Conservation (phyloP, 2,888 invertebrate genomes). For the Cheilosia vulpina region DNA sequence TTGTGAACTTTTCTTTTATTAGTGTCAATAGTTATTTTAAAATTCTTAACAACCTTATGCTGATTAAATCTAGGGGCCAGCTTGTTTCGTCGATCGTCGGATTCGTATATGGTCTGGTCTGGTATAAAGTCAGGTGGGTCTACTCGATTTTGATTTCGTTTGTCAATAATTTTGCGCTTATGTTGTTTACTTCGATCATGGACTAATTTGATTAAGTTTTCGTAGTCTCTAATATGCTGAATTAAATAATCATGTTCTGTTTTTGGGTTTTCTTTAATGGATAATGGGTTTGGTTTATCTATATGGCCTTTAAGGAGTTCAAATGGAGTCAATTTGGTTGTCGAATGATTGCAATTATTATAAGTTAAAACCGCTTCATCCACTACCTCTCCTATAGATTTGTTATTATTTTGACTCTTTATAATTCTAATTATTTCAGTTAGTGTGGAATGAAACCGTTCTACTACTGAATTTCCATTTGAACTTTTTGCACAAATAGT, state of each 20-base stretch:
- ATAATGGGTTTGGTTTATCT: constrained; percentile 6
- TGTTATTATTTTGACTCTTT: constrained; percentile 2
- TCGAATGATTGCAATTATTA: constrained; percentile 5
- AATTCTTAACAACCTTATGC: neutral
- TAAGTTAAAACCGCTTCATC: constrained; percentile 6
- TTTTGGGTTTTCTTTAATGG: neutral
- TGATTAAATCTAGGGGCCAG: constrained; percentile 1
- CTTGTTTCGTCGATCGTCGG: neutral
- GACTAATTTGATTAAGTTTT: neutral
- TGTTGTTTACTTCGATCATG: neutral
- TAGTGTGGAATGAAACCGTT: neutral
- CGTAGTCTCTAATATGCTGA: too few species aligned
- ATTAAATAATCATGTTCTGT: neutral
- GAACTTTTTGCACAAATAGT: constrained; percentile 2
- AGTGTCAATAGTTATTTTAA: too few species aligned
- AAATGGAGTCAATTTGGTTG: neutral
- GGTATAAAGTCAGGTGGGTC: neutral
- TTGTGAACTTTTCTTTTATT: too few species aligned
- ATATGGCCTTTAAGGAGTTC: constrained; percentile 1
- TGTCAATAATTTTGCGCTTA: neutral
- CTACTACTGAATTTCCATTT: neutral
- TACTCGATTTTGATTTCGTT: neutral
- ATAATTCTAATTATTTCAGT: neutral
- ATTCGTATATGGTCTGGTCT: neutral
- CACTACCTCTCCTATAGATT: neutral